A percentile compares a stretch with the other conserved stretches of the same genome.
These are phyloP conservation scores for Seladonia tumulorum DNA, from an alignment of 2,888 invertebrate genomes.

Conservation along the genomic window DNA sequence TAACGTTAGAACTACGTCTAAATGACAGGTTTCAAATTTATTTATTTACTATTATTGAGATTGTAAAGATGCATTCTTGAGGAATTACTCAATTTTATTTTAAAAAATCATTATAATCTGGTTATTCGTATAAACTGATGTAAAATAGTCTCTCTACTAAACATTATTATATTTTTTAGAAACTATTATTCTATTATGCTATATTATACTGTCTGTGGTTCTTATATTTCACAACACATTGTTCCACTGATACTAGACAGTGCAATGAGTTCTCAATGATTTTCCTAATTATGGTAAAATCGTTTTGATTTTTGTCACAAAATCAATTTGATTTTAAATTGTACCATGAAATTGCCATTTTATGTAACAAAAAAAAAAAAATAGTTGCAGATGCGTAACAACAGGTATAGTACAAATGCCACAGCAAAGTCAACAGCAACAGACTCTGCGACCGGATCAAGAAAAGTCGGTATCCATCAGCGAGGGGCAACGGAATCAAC, in stretches of 20 bases:
- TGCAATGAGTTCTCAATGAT: neutral
- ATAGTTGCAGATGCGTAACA: conserved; percentile 58
- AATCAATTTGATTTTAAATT: neutral
- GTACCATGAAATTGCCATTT: neutral
- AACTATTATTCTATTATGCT: neutral
- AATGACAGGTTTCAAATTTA: neutral
- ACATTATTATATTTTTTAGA: neutral
- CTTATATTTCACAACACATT: too few relatives aligned
- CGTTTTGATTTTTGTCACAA: neutral
- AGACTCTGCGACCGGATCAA: neutral
- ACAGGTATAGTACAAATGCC: conserved; percentile 30
- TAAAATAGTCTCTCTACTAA: too few relatives aligned
- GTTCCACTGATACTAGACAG: neutral
- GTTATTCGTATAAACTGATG: too few relatives aligned
- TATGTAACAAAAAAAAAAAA: neutral
- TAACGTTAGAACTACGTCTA: neutral
- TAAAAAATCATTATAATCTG: too few relatives aligned
- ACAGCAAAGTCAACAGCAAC: conserved; percentile 31
- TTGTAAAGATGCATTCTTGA: neutral
- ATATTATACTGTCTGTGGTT: neutral
- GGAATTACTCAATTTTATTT: neutral
- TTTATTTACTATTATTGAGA: too few relatives aligned
- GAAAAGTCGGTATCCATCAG: neutral
- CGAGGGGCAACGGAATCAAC: neutral
- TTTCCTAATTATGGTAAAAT: neutral